Percentiles rank a stretch among this genome's conserved stretches.
Evolutionary conservation across 64 coral and sea anemone species (phyloP).

Genomic region (Hydrozoanthus tunicans): DNA sequence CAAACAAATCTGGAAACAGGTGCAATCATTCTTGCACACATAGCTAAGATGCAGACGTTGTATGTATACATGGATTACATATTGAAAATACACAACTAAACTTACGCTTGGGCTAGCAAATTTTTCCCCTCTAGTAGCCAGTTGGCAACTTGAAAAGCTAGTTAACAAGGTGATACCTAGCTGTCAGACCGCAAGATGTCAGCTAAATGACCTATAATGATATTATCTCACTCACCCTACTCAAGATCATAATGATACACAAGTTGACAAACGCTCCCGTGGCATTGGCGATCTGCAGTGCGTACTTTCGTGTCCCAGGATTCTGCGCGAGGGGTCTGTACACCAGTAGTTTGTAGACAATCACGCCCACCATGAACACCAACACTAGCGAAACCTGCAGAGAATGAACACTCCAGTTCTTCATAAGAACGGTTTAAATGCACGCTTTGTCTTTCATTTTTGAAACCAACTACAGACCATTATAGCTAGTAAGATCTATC

Average conservation of each 20-base stretch:
- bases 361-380: slow-evolving; percentile 99
- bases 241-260: slow-evolving; percentile 99
- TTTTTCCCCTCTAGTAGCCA: too few species aligned
- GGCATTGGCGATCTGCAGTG: slow-evolving; percentile 93
- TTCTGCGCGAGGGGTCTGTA: slow-evolving; percentile 92
- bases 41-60: too few species aligned
- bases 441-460: too few species aligned
- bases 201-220: background rate
- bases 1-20: too few species aligned
- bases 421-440: background rate
- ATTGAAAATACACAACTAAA: too few species aligned
- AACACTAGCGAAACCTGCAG: slow-evolving; percentile 94
- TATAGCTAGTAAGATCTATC: too few species aligned
- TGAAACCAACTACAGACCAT: too few species aligned
- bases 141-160: too few species aligned
- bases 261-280: slow-evolving; percentile 99
- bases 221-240: slow-evolving; percentile 70
- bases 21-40: too few species aligned
- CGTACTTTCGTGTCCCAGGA: slow-evolving; percentile 79
- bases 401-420: background rate
- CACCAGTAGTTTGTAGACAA: slow-evolving; percentile 97
- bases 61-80: too few species aligned
- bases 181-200: background rate
- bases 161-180: too few species aligned
- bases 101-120: too few species aligned